Evolutionary conservation across 2,797 vertebrate genomes (phyloP), one percentile per base, ranked within the genome.

Genomic region (Melanotaenia nigrans): DNA sequence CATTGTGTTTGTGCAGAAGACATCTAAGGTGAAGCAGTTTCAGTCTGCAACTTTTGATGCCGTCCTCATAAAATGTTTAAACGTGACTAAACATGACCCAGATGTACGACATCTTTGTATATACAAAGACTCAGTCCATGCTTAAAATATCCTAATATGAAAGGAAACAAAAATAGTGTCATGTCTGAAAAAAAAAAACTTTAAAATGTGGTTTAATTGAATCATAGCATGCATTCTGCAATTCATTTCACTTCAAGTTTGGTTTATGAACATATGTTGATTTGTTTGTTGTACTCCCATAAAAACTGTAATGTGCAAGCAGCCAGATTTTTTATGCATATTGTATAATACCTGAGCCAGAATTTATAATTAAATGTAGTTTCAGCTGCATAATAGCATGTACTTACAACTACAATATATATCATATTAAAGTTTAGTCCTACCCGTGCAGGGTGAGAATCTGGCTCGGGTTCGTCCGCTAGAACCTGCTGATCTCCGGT

Each of bases 401-500:
- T 54, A n/a, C 24, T 54, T 28, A 51, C 18, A 75, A 22, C 20
- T 68, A 35, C 35, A 60, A 33, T 35, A 30, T 28, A n/a, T 32
- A 20, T 38, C 58, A 20, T 25, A 13, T 69, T 38, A 65, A 47
- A 25, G 56, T 64, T 74, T 72, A 20, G 64, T 78, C 90, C 68
- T 92, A 93, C 92, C 92, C 88, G 87, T 87, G 81, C 74, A 70
- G 89, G 82, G 42, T 85, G 79, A 82, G 80, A 89, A 73, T 88
- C 82, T 90, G 92, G 82, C 89, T 81, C 73, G 30, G 88, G 74
- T 38, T 88, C 68, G 38, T 83, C 85, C 88, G 85, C 73, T 73
- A 83, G 89, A 84, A 92, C 87, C 90, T 90, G 87, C 88, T 89
- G 90, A 90, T 92, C 90, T 87, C 91, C 85, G 56, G 91, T 91